Evolutionary conservation across 2,797 vertebrate genomes (phyloP).

Genomic region (Hydrocynus forskahlii): DNA sequence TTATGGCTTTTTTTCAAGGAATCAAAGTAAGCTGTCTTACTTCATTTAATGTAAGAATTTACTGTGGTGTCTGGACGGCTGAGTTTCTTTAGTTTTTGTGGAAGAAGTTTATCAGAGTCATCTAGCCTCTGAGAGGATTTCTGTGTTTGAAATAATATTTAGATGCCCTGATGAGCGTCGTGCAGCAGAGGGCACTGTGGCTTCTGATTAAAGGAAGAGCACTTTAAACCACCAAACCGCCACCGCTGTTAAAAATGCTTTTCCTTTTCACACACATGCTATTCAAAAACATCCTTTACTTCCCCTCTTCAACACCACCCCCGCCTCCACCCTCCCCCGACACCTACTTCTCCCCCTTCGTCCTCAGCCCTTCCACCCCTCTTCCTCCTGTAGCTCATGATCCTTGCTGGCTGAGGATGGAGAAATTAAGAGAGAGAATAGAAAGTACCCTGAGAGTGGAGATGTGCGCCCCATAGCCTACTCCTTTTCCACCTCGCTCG

Average conservation of each 20-base stretch:
- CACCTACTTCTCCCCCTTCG: background rate
- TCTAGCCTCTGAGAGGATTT: background rate
- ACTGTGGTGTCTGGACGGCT: no score
- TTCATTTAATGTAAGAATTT: no score
- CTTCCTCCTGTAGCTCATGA: background rate
- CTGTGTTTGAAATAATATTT: background rate
- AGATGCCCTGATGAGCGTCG: background rate
- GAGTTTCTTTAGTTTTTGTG: no score
- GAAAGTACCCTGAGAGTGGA: conserved; percentile 47
- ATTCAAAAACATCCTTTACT: background rate
- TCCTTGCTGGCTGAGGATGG: conserved; percentile 1
- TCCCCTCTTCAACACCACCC: no score
- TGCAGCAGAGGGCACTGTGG: conserved; percentile 77
- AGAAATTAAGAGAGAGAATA: conserved; percentile 49
- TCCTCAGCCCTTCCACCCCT: background rate
- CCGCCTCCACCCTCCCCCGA: no score
- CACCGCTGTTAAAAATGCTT: conserved; percentile 53
- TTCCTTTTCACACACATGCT: conserved; percentile 22
- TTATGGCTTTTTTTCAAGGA: no score
- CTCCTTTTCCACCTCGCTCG: conserved; percentile 52
- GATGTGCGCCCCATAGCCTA: conserved; percentile 45
- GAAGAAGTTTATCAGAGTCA: no score
- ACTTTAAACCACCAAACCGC: conserved; percentile 59
- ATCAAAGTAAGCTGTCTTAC: no score
- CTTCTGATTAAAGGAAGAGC: conserved; percentile 67